These are phyloP conservation scores for Dendrolimus punctatus DNA, from an alignment of 1,140 invertebrate genomes.

Conservation along the genomic window DNA sequence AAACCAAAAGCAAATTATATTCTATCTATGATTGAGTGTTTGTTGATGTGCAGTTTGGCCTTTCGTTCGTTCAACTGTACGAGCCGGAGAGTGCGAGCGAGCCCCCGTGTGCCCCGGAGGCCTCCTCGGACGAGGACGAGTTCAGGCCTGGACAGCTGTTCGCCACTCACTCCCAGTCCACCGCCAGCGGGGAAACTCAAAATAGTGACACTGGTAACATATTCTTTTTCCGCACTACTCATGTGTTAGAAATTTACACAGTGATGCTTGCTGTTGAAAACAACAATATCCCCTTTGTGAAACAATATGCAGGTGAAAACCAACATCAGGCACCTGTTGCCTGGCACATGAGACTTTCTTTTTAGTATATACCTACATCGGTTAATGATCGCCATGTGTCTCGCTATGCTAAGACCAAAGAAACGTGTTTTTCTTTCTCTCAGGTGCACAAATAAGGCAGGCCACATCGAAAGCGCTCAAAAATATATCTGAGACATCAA, in stretches of 20 bases:
- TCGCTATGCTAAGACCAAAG: no score
- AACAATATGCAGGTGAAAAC: no score
- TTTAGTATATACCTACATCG: no score
- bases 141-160: slow-evolving; percentile 65
- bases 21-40: no score
- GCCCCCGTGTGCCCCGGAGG: slow-evolving; percentile 24
- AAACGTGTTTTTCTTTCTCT: slow-evolving; percentile 10
- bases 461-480: slow-evolving; percentile 49
- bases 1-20: no score
- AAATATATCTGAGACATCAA: slow-evolving; percentile 38
- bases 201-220: slow-evolving; percentile 5
- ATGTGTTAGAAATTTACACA: no score
- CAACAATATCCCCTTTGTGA: no score
- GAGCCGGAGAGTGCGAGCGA: slow-evolving; percentile 42
- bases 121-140: slow-evolving; percentile 71
- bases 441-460: slow-evolving; percentile 58
- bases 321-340: no score
- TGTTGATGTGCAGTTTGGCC: slow-evolving; percentile 73
- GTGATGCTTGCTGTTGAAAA: no score
- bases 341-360: no score
- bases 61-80: slow-evolving; percentile 85
- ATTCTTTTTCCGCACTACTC: no score
- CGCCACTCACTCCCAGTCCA: slow-evolving; percentile 20
- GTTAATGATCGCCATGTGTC: no score
- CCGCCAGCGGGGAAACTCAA: not conserved